Percentiles rank a stretch among this genome's conserved stretches.
Conservation (phyloP, 2,797 vertebrate genomes). For the Vespertilio murinus region DNA sequence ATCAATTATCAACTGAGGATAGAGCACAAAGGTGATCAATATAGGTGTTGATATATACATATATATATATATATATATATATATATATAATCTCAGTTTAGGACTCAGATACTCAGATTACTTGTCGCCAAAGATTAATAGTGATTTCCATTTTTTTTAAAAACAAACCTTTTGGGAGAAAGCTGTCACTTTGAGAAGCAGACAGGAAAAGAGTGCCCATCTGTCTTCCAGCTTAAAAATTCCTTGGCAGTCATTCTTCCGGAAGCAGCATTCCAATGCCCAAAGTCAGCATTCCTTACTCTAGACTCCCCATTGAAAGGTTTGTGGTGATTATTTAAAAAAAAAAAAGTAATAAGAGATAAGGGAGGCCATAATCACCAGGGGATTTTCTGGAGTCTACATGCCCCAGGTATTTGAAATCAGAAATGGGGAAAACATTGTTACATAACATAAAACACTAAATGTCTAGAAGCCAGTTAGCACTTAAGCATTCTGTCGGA, state of each 20-base stretch:
- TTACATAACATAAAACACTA: background rate
- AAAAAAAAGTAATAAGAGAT: background rate
- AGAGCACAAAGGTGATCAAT: background rate
- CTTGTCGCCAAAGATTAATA: background rate
- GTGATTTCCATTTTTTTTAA: background rate
- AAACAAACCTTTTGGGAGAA: background rate
- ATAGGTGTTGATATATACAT: background rate
- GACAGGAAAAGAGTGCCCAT: background rate
- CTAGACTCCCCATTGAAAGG: background rate
- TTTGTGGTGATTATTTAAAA: background rate
- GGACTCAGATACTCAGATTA: background rate
- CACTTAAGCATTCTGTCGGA: background rate
- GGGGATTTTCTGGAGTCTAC: background rate
- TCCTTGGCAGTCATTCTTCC: background rate
- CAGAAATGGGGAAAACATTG: background rate
- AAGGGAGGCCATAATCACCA: background rate
- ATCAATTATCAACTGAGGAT: background rate
- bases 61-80: too few relatives aligned
- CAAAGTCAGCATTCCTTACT: background rate
- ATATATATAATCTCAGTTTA: too few relatives aligned
- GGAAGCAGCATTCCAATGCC: background rate
- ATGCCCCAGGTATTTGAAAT: background rate
- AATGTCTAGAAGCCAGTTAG: background rate
- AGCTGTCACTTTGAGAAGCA: background rate
- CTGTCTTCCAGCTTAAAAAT: background rate